Conservation (phyloP, 2,888 invertebrate species). For the Drosophila mimetica region DNA sequence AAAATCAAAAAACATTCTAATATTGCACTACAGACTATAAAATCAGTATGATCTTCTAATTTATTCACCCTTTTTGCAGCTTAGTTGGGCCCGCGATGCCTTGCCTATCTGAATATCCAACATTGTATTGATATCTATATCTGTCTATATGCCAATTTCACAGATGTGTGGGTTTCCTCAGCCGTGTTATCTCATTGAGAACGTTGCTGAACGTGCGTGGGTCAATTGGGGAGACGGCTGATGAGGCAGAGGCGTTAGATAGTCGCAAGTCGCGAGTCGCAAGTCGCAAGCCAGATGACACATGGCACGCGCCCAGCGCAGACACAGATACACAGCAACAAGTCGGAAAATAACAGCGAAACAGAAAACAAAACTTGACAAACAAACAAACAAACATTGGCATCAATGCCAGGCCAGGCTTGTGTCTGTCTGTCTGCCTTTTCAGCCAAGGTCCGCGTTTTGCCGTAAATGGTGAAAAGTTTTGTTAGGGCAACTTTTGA, state of each 20-base stretch:
- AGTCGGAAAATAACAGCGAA: background rate
- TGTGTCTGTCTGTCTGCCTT: conserved; percentile 18
- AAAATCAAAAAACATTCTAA: background rate
- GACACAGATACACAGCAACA: conserved; percentile 26
- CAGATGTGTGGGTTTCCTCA: conserved; percentile 61
- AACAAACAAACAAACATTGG: conserved; percentile 32
- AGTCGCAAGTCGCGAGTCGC: conserved; percentile 74
- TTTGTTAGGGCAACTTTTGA: conserved; percentile 70
- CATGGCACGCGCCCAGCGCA: conserved; percentile 76
- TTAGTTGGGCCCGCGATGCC: background rate
- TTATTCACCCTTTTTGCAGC: background rate
- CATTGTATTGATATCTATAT: conserved; percentile 44
- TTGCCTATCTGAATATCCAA: conserved; percentile 27
- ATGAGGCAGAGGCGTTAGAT: conserved; percentile 80
- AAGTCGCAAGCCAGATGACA: conserved; percentile 73
- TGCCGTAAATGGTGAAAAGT: conserved; percentile 73
- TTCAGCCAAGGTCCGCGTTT: conserved; percentile 64
- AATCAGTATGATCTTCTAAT: background rate
- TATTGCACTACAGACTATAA: background rate
- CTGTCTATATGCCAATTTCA: conserved; percentile 74
- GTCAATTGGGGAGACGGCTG: conserved; percentile 65
- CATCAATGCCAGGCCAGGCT: conserved; percentile 41
- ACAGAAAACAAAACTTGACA: conserved; percentile 22
- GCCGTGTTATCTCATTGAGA: conserved; percentile 72
- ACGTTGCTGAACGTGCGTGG: conserved; percentile 66